Base-by-base conservation (phyloP, 2,797 vertebrate genomes). In the Sphaeramia orbicularis region DNA sequence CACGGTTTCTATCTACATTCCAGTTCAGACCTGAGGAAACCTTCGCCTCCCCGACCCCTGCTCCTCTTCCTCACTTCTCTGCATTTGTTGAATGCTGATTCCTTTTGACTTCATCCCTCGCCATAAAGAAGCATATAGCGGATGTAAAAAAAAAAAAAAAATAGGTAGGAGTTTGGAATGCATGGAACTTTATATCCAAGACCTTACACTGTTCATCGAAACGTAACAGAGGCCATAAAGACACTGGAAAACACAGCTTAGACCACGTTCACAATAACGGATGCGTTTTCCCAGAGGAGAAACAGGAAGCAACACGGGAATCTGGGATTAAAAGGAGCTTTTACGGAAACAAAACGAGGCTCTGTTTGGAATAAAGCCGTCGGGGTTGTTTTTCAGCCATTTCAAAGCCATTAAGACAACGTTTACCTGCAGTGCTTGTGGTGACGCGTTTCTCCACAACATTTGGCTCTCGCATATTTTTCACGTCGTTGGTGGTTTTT, bases 191-290 rank as follows among this genome's bases (percentile, higher is more conserved):
- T 92, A 93, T 93, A 94, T 94, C 90, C 91, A 96, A 96, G 97
- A 99, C 96, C 96, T 97, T 95, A 95, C 96, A 98, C 97, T 99
- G 97, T 98, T 97, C 94, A 94, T 93, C 84, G 69, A 90, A 86
- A 91, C 82, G 89, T 90, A 93, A 91, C 91, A 79, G 94, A 96
- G 95, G 96, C 96, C 95, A 95, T 95, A 95, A 72, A 94, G 93
- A 96, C 93, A 94, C 90, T 93, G 84, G 84, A 61, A 83, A 83
- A 80, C 72, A 71, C 61, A 84, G 63, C 57, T 75, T 64, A 89
- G 88, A 78, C 50, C 1, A 71, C 56, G 53, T 61, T 66, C 76
- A 61, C 61, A 49, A 53, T 59, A 56, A 82, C 30, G 21, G 21
- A 24, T 21, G 21, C 21, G 21, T 24, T 24, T 24, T 4, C 21